Base-by-base conservation (phyloP, 2,113 vertebrate species). In the Nothobranchius furzeri region DNA sequence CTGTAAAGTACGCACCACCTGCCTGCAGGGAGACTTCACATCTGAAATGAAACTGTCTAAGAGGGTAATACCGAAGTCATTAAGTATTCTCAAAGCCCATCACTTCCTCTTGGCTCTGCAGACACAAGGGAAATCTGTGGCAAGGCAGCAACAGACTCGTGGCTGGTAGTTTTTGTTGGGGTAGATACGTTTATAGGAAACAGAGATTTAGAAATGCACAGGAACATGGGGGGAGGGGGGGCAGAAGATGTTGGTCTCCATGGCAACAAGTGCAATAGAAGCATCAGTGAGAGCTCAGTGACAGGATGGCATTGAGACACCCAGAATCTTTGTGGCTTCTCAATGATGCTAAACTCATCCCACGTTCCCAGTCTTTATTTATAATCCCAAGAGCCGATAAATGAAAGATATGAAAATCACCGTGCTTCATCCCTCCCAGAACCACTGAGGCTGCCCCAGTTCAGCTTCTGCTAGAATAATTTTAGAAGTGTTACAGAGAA, bases 211-310 rank as follows among this genome's bases (percentile, higher is more conserved):
- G 76, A 60, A 61, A 83, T 72, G 67, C 64, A 30, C 25, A 24
- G 15, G 36, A 78, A 37, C 45, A 80, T 54, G 52, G 40, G 60
- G 54, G 60, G 51, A 45, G 52, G 40, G 60, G 40, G 63, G 58
- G 60, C 60, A 37, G 54, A 70, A 17, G 57, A 70, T 48, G 60
- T 54, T 56, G 68, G 87, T 87, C 73, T 83, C 87, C 85, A 86
- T 89, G 80, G 84, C 57, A 67, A 89, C 82, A 9, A 47, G 54
- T 52, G 52, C 54, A 60, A 73, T 78, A 81, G 64, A 83, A 81
- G 81, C 79, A 85, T 84, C 76, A 62, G 79, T 20, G 73, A 11
- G 37, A 73, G 58, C 63, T 74, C 72, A 24, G 75, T 51, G 73
- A 64, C 68, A 61, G 62, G 73, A 64, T 56, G 70, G 72, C 79